These are phyloP conservation scores for Camelus dromedarius DNA, from an alignment of 2,113 vertebrate species.

Conservation along the genomic window DNA sequence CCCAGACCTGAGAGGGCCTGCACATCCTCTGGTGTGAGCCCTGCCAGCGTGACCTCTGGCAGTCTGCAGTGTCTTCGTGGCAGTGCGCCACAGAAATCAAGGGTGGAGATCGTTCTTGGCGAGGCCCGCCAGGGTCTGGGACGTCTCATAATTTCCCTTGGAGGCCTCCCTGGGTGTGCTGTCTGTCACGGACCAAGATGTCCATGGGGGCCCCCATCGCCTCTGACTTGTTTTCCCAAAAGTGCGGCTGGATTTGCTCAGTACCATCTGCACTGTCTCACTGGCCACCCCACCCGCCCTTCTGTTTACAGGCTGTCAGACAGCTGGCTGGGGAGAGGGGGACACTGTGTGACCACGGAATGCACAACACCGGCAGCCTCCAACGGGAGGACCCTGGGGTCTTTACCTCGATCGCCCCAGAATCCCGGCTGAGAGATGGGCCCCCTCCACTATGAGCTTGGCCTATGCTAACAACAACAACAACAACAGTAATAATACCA, in stretches of 20 bases:
- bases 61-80: slow-evolving; percentile 9
- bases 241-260: slow-evolving; percentile 72
- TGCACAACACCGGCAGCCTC: background rate
- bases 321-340: slow-evolving; percentile 72
- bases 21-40: background rate
- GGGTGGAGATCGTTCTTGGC: slow-evolving; percentile 72
- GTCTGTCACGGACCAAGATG: slow-evolving; percentile 27
- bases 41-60: slow-evolving; percentile 36
- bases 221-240: slow-evolving; percentile 75
- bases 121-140: slow-evolving; percentile 16
- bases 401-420: slow-evolving; percentile 46
- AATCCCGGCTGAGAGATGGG: background rate
- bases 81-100: background rate
- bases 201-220: background rate
- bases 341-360: slow-evolving; percentile 72
- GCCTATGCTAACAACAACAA: background rate
- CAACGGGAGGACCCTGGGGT: background rate
- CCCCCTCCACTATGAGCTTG: background rate
- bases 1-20: background rate
- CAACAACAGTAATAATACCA: rapidly evolving
- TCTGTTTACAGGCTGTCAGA: slow-evolving; percentile 76
- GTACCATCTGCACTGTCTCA: slow-evolving; percentile 75
- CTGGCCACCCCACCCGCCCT: slow-evolving; percentile 60
- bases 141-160: slow-evolving; percentile 44
- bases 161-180: slow-evolving; percentile 58